Percentiles rank a stretch among this genome's conserved stretches.
These are phyloP conservation scores for Xestia xanthographa DNA, from an alignment of 2,888 invertebrate genomes.

Conservation along the genomic window DNA sequence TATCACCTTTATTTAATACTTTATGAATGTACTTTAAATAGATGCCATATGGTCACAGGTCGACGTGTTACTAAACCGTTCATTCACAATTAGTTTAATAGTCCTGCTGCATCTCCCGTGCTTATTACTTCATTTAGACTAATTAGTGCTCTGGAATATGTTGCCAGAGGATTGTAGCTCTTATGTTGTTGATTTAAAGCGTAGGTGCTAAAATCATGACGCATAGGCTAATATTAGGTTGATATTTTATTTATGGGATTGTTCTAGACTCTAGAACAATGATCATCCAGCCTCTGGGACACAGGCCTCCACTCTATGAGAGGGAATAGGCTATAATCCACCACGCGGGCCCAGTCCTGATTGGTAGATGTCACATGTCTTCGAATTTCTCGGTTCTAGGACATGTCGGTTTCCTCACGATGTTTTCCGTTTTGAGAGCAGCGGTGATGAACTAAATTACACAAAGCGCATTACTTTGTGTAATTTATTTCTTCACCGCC, in stretches of 20 bases:
- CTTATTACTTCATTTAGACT: slow-evolving; percentile 63
- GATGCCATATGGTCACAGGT: slow-evolving; percentile 53
- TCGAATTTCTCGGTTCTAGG: no score
- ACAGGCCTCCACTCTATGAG: no score
- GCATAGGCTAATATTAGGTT: not conserved
- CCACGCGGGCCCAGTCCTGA: no score
- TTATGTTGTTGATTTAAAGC: slow-evolving; percentile 28
- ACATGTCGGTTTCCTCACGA: no score
- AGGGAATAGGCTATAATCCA: no score
- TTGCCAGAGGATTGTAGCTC: slow-evolving; percentile 57
- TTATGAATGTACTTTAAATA: slow-evolving; percentile 34
- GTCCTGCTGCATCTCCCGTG: slow-evolving; percentile 55
- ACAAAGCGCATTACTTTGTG: no score
- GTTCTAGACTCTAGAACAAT: no score
- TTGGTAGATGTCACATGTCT: no score
- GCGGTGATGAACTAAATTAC: no score
- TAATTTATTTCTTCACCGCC: no score
- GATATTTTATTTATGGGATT: slow-evolving; percentile 24
- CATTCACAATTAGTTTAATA: slow-evolving; percentile 60
- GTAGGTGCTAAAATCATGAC: slow-evolving; percentile 4
- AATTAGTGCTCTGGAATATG: slow-evolving; percentile 60
- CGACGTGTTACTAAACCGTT: slow-evolving; percentile 51
- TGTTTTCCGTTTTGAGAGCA: no score
- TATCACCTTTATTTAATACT: slow-evolving; percentile 21
- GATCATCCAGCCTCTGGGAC: no score